These are phyloP conservation scores for Pseudotriccus pelzelni DNA, from an alignment of 2,797 vertebrate species.

Conservation along the genomic window DNA sequence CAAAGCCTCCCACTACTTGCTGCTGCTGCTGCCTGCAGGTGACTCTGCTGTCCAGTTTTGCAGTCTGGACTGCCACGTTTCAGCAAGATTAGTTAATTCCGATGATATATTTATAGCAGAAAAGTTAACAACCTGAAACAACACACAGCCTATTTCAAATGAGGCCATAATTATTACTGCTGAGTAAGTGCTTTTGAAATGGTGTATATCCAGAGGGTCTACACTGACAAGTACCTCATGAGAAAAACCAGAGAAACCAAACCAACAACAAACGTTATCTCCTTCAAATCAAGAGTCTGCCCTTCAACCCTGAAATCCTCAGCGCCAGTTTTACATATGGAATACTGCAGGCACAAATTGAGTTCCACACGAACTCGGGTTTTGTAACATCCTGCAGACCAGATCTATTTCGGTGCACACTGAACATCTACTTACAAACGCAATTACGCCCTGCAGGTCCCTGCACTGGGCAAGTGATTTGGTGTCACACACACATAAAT, in stretches of 20 bases:
- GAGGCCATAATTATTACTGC: not conserved
- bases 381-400: not conserved
- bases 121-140: not conserved
- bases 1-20: not conserved
- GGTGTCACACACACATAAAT: not conserved
- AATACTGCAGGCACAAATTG: not conserved
- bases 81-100: not conserved
- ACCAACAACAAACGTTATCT: not conserved
- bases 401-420: not conserved
- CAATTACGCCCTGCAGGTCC: not conserved
- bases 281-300: not conserved
- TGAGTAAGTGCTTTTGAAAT: not conserved
- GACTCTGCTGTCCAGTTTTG: not conserved
- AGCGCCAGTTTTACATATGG: not conserved
- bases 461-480: not conserved
- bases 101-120: not conserved
- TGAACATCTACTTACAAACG: not conserved
- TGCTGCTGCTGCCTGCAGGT: not conserved
- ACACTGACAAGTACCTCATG: not conserved
- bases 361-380: not conserved
- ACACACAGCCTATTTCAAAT: not conserved
- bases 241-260: not conserved
- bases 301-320: not conserved
- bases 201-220: not conserved
- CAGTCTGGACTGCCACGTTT: not conserved